phyloP scores from a whole-genome alignment of 2,797 vertebrate genomes.

The Lagocephalus sceleratus region DNA sequence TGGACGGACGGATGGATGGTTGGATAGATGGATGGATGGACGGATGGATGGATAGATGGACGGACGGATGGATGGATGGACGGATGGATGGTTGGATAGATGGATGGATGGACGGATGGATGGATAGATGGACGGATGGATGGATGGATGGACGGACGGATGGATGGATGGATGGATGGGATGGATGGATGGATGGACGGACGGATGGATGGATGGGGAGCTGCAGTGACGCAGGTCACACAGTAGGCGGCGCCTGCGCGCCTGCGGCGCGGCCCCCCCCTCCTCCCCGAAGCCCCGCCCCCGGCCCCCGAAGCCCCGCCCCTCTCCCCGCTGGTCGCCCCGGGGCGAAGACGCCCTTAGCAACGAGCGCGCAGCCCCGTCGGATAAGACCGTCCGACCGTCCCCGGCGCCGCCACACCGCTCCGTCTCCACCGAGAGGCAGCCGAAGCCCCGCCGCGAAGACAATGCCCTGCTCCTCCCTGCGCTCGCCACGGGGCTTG shows the following conservation, averaged over 20 bases:
- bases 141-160: too few species aligned
- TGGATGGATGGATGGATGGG: too few species aligned
- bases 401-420: slow-evolving; percentile 35
- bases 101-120: too few species aligned
- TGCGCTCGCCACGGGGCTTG: slow-evolving; percentile 36
- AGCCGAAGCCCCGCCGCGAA: slow-evolving; percentile 25
- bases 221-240: slow-evolving; percentile 9
- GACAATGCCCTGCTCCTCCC: slow-evolving; percentile 10
- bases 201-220: too few species aligned
- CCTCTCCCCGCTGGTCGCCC: slow-evolving; percentile 35
- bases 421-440: slow-evolving; percentile 21
- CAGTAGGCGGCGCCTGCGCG: slow-evolving; percentile 38
- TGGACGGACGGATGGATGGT: too few species aligned
- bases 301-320: slow-evolving; percentile 33
- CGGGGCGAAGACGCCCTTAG: slow-evolving; percentile 74
- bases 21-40: too few species aligned
- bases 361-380: slow-evolving; percentile 68
- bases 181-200: too few species aligned
- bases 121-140: too few species aligned
- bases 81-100: too few species aligned
- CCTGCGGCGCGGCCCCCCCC: slow-evolving; percentile 14
- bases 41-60: too few species aligned
- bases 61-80: too few species aligned
- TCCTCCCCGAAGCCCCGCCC: slow-evolving; percentile 35
- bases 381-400: slow-evolving; percentile 46